Evolutionary conservation across 2,797 vertebrate genomes (phyloP).

Genomic region (Smutsia gigantea): DNA sequence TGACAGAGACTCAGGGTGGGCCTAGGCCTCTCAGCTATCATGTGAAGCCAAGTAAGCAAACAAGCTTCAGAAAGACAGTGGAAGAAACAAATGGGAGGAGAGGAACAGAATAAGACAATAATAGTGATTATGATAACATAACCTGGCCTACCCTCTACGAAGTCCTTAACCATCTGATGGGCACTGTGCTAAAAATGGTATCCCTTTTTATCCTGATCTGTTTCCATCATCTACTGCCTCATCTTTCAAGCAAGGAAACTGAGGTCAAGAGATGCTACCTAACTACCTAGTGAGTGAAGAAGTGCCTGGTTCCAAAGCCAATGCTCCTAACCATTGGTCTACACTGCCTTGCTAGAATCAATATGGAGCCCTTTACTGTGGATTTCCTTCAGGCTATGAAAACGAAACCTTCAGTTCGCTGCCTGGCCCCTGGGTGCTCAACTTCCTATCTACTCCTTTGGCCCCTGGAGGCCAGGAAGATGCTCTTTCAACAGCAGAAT

Average conservation of each 20-base stretch:
- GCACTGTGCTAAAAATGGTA: not conserved
- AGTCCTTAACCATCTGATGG: not conserved
- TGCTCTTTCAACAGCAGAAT: not conserved
- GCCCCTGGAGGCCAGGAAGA: not conserved
- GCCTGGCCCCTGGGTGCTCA: fast-evolving
- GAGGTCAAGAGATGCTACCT: not conserved
- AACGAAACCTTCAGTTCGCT: not conserved
- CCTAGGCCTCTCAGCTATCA: constrained; percentile 49
- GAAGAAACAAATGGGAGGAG: not conserved
- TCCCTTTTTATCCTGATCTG: not conserved
- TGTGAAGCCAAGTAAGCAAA: constrained; percentile 8
- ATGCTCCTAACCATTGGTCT: not conserved
- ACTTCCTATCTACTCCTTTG: not conserved
- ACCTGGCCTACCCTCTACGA: not conserved
- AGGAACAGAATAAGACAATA: not conserved
- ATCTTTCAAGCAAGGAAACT: constrained; percentile 25
- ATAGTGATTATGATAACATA: fast-evolving
- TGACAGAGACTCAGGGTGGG: constrained; percentile 49
- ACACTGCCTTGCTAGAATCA: not conserved
- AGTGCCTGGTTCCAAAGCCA: not conserved
- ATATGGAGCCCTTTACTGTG: not conserved
- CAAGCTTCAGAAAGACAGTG: not conserved
- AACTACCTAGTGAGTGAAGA: not conserved
- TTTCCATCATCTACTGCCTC: not conserved
- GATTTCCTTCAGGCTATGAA: not conserved